Percentiles rank a stretch among this genome's conserved stretches.
phyloP scores from a whole-genome alignment of 2,888 invertebrate species.

The Eudasyphora cyanicolor region DNA sequence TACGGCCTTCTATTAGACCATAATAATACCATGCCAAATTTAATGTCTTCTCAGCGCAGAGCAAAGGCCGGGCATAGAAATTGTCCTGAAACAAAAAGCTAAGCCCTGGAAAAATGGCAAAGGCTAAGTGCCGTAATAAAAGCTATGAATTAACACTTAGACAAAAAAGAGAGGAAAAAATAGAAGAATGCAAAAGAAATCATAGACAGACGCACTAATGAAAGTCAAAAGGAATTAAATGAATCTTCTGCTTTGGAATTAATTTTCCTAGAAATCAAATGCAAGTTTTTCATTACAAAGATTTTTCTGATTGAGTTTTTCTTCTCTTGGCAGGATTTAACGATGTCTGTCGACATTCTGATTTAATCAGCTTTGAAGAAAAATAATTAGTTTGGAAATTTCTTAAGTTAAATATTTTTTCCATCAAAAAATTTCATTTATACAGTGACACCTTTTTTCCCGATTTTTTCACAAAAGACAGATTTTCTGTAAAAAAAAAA shows the following conservation, averaged over 20 bases:
- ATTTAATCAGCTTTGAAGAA: too few relatives aligned
- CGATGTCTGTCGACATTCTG: too few relatives aligned
- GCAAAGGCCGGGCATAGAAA: not conserved
- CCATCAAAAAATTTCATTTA: too few relatives aligned
- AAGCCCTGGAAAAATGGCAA: constrained; percentile 20
- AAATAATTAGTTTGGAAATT: too few relatives aligned
- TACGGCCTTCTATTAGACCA: constrained; percentile 13
- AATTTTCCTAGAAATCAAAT: not conserved
- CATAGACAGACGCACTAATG: not conserved
- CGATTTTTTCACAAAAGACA: too few relatives aligned
- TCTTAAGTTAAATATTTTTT: too few relatives aligned
- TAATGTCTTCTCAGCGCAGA: constrained; percentile 10
- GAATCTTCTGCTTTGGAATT: not conserved
- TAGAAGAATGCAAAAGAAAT: not conserved
- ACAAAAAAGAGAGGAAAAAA: not conserved
- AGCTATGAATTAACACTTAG: constrained; percentile 35
- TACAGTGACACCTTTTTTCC: too few relatives aligned
- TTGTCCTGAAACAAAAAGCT: constrained; percentile 23
- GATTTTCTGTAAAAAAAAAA: too few relatives aligned
- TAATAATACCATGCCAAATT: constrained; percentile 19
- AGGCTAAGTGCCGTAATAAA: constrained; percentile 40
- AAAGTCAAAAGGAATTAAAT: constrained; percentile 4
- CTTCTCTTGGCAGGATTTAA: too few relatives aligned
- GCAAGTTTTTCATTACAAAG: not conserved
- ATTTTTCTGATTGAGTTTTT: not conserved